These are phyloP conservation scores for Scolopax rusticola DNA, from an alignment of 2,797 vertebrate genomes.

Conservation along the genomic window DNA sequence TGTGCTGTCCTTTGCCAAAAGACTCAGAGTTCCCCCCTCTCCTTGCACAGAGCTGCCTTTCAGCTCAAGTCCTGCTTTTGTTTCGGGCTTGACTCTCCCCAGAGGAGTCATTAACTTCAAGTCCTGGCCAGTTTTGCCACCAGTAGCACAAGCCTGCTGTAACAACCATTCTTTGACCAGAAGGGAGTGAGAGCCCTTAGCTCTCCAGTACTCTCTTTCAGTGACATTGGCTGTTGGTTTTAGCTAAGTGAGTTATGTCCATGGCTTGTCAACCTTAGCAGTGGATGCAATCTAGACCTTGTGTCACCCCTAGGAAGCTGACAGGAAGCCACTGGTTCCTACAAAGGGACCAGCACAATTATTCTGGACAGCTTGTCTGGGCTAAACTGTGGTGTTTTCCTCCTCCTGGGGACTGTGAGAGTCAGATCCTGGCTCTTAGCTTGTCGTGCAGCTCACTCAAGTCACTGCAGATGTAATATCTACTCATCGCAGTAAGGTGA, in stretches of 20 bases:
- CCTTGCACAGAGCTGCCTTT: slow-evolving; percentile 14
- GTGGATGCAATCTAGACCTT: not conserved
- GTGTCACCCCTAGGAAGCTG: not conserved
- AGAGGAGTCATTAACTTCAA: not conserved
- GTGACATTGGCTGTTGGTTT: not conserved
- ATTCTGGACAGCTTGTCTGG: not conserved
- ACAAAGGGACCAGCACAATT: not conserved
- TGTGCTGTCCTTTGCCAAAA: slow-evolving; percentile 6
- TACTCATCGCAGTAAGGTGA: not conserved
- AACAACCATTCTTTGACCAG: not conserved
- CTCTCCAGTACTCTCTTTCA: not conserved
- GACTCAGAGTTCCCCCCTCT: not conserved
- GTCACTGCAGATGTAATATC: not conserved
- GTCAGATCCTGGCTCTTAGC: not conserved
- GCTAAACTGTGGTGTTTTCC: not conserved
- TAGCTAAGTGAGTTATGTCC: not conserved
- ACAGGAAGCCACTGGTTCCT: not conserved
- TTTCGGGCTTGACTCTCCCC: not conserved
- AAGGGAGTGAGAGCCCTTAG: not conserved
- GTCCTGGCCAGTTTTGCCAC: not conserved
- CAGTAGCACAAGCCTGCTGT: not conserved
- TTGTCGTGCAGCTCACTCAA: not conserved
- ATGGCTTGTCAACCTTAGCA: not conserved
- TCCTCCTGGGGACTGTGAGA: not conserved
- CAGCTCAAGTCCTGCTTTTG: not conserved